Evolutionary conservation across 1,140 invertebrate species (phyloP), one percentile per base, ranked within the genome.

Genomic region (Conus betulinus): DNA sequence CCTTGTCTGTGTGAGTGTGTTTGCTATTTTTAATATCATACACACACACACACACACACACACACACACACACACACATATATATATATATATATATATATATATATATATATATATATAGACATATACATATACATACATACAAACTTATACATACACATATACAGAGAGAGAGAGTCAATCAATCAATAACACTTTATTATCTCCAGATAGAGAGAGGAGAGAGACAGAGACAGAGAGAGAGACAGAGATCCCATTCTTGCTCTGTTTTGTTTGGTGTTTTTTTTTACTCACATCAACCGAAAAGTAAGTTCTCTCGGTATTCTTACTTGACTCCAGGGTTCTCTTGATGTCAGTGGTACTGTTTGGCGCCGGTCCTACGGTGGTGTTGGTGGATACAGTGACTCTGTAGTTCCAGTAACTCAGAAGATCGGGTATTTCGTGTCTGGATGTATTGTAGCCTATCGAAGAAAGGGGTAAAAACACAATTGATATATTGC

Each of bases 361-460:
- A 25, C 0, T 27, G 10, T 39, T 25, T 5, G 76, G 76, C 11
- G 76, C 25, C 8, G 23, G 23, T 13, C 76, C 76, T 3, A 39
- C 39, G 25, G 76, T 78, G 76, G 76, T 78, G 25, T 39, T 78
- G 76, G 76, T 78, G 11, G 76, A 13, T 5, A 83, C 81, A n/a
- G 81, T 83, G 51, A 83, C 81, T 11, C 55, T 1, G 52, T 83
- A 83, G 23, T 57, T 83, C 81, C 81, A 83, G 81, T 83, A 83
- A 20, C 81, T 83, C 6, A 83, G 51, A n/a, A 83, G 81, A 1
- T n/a, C 13, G 20, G 8, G 20, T 8, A 83, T 83, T 8, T 1
- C 7, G 15, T 79, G 51, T 0, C 20, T 39, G 8, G 8, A 39
- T 0, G 25, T 5, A 52, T 79, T 20, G 27, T 79, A 79, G 20